Evolutionary conservation across 2,888 invertebrate species (phyloP).

Genomic region (Apomyelois bistriatella): DNA sequence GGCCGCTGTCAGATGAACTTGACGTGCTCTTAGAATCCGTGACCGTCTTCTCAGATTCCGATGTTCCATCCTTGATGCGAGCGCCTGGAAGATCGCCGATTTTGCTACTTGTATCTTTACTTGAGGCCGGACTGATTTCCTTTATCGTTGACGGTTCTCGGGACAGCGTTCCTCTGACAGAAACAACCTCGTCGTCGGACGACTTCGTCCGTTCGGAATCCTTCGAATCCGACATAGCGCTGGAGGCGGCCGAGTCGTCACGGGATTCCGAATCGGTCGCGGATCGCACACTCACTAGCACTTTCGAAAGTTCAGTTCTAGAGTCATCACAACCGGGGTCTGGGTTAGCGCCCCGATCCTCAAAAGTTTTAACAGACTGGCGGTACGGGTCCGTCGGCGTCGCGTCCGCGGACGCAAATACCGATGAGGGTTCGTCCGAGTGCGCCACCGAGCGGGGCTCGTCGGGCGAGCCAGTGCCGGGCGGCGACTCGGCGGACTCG

Average conservation of each 20-base stretch:
- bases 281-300: constrained; percentile 30
- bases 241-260: constrained; percentile 34
- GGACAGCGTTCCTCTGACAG: constrained; percentile 36
- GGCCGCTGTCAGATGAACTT: constrained; percentile 40
- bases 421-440: constrained; percentile 68
- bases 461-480: constrained; percentile 51
- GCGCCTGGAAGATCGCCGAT: constrained; percentile 40
- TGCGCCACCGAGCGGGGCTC: constrained; percentile 58
- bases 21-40: constrained; percentile 26
- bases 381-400: constrained; percentile 59
- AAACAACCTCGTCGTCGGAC: constrained; percentile 37
- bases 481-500: constrained; percentile 47
- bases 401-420: constrained; percentile 66
- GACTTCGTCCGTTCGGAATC: constrained; percentile 39
- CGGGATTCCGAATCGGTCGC: constrained; percentile 32
- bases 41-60: constrained; percentile 47
- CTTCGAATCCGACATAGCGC: constrained; percentile 35
- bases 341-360: constrained; percentile 26
- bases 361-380: constrained; percentile 27
- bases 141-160: constrained; percentile 48
- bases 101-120: constrained; percentile 39
- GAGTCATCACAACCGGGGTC: constrained; percentile 31
- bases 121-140: constrained; percentile 48
- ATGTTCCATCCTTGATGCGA: constrained; percentile 24
- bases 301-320: constrained; percentile 34